Evolutionary conservation across 1,140 invertebrate genomes (phyloP), one percentile per base, ranked within the genome.

Genomic region (Potamilus streckersoni): DNA sequence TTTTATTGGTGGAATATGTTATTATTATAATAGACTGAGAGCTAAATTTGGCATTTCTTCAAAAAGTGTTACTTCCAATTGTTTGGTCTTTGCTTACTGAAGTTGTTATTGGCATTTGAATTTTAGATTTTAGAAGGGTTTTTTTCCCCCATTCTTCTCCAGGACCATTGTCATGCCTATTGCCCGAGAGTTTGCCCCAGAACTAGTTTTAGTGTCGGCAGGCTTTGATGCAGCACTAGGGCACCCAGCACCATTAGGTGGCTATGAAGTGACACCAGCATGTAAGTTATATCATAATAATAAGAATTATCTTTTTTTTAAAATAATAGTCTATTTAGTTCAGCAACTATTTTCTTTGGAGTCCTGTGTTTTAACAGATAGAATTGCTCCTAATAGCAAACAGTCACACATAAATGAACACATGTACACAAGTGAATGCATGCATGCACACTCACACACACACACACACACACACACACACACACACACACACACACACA

Each of bases 171-270:
- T 90, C n/a, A 89, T 90, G 86, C 89, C 89, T 15, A 88, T 90
- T 57, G 89, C 87, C 15, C 85, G 84, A 60, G 95, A 96, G 86
- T 99, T 97, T 90, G 93, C 95, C 84, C 98, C 98, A 3, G 96
- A 99, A 87, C 93, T 99, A 81, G 94, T 99, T 55, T 92, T 99
- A 38, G 97, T 99, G 31, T 99, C 97, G 4, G 96, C 97, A 74
- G 98, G 98, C 49, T 99, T 99, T 91, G 98, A 99, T 91, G 98
- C 97, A 6, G 97, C 97, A 14, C 91, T 93, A 20, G 97, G 97
- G n/a, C 98, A 99, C 91, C 93, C 96, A 1, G 93, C 96, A 20
- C 97, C 97, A 0, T 92, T 99, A 31, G 98, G 98, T 69, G 98
- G 98, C 69, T 99, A 98, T 90, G 93, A 94, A 81, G 94, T 99